Evolutionary conservation across 2,113 vertebrate genomes (phyloP).

Genomic region (Nibea coibor): DNA sequence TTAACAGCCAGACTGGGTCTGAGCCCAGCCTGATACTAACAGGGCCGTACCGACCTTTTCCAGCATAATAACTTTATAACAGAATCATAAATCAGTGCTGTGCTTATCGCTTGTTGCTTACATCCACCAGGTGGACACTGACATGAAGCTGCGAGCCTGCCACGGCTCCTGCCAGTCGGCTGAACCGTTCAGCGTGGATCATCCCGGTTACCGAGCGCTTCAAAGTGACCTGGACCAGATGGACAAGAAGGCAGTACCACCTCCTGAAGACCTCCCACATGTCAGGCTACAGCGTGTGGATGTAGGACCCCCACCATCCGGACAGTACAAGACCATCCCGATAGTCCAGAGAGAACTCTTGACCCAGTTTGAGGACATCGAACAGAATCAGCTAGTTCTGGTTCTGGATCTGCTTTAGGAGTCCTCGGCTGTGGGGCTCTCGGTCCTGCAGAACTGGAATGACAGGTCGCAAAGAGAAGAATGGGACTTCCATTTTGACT

Average conservation of each 20-base stretch:
- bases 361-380: slow-evolving; percentile 78
- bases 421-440: background rate
- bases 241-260: background rate
- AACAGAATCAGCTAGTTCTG: slow-evolving; percentile 64
- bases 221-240: slow-evolving; percentile 30
- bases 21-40: no score
- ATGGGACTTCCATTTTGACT: background rate
- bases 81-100: no score
- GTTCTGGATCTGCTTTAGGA: slow-evolving; percentile 39
- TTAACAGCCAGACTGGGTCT: no score
- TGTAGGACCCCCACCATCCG: background rate
- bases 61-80: no score
- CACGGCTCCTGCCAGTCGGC: slow-evolving; percentile 74
- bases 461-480: background rate
- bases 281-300: slow-evolving; percentile 47
- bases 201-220: slow-evolving; percentile 32
- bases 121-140: slow-evolving; percentile 79
- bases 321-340: slow-evolving; percentile 55
- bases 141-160: slow-evolving; percentile 81
- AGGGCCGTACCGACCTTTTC: no score
- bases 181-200: slow-evolving; percentile 54
- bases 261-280: slow-evolving; percentile 19
- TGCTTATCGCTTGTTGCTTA: background rate
- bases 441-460: background rate
- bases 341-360: slow-evolving; percentile 58